Conservation (phyloP, 2,797 vertebrate species). For the Sebastes flavidus region DNA sequence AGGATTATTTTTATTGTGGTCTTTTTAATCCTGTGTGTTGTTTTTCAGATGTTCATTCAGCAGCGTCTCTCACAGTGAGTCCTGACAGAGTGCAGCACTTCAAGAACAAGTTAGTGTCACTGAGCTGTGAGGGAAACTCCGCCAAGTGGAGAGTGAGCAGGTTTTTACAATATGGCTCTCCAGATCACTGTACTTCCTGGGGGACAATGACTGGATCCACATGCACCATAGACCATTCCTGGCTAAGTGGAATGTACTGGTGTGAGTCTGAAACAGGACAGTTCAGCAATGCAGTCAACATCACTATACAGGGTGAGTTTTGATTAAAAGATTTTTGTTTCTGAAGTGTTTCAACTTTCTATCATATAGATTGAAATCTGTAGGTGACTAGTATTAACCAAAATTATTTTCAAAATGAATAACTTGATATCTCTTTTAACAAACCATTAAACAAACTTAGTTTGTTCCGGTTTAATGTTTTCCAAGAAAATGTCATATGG, state of each 20-base stretch:
- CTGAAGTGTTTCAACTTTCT: background rate
- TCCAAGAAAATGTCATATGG: background rate
- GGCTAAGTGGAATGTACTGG: slow-evolving; percentile 37
- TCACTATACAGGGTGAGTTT: slow-evolving; percentile 2
- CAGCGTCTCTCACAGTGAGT: slow-evolving; percentile 44
- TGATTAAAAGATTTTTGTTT: background rate
- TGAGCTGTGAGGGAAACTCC: slow-evolving; percentile 53
- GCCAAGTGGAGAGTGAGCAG: slow-evolving; percentile 43
- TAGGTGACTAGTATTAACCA: background rate
- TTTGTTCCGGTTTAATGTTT: background rate
- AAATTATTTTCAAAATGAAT: background rate
- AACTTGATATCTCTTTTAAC: background rate
- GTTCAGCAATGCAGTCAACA: slow-evolving; percentile 46
- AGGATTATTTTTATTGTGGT: background rate
- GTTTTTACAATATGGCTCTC: background rate
- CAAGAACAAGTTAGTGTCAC: background rate
- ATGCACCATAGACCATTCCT: fast-evolving
- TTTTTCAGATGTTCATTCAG: slow-evolving; percentile 9
- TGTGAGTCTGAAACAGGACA: slow-evolving; percentile 58
- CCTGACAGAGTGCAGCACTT: slow-evolving; percentile 59
- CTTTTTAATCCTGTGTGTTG: background rate
- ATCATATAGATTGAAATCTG: background rate
- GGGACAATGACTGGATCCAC: background rate
- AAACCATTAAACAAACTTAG: background rate
- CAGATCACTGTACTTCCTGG: background rate